A percentile compares a stretch with the other conserved stretches of the same genome.
Conservation (phyloP, 2,797 vertebrate genomes). For the Ciconia nigra region DNA sequence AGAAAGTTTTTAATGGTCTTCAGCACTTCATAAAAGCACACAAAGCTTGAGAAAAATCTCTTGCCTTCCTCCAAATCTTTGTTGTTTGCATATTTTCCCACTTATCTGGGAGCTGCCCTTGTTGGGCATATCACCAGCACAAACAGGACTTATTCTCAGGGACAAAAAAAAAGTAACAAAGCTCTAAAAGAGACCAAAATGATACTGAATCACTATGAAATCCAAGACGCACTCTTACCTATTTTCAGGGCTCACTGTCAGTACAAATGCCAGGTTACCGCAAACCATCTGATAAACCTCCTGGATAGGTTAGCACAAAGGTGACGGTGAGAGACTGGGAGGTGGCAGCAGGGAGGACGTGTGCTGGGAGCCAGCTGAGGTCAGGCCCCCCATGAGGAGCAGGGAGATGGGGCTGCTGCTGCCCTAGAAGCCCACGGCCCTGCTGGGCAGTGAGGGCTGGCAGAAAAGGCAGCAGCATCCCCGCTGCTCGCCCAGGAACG, state of each 20-base stretch:
- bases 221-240: neutral
- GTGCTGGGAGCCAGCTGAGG: neutral
- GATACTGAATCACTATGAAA: neutral
- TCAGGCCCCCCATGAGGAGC: neutral
- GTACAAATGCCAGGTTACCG: neutral
- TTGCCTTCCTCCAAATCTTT: neutral
- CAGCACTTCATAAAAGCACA: neutral
- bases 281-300: neutral
- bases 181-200: neutral
- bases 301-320: neutral
- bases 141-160: neutral
- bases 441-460: rapidly evolving
- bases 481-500: rapidly evolving
- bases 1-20: conserved; percentile 24
- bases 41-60: neutral
- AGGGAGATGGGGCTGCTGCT: neutral
- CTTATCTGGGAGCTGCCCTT: neutral
- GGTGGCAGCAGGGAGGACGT: rapidly evolving
- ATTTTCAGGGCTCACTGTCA: neutral
- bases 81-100: neutral
- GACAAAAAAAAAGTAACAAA: neutral
- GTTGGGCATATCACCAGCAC: neutral
- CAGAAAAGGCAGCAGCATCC: neutral
- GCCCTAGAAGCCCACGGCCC: rapidly evolving
- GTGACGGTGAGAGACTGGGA: neutral